These are phyloP conservation scores for Neoniphon sammara DNA, from an alignment of 2,797 vertebrate species.

Conservation along the genomic window DNA sequence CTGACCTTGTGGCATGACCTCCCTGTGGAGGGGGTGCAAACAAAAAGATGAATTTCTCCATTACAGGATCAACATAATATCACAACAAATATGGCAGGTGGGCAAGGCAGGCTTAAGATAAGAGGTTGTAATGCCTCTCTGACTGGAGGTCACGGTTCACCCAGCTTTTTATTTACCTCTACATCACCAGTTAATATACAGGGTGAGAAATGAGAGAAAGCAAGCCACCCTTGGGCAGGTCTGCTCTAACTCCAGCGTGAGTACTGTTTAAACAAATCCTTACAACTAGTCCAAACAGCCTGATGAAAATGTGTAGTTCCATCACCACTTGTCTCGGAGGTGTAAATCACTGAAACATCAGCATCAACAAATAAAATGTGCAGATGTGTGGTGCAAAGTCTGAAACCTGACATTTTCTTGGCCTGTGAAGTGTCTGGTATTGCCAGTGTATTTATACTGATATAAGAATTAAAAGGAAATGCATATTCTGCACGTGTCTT, in stretches of 20 bases:
- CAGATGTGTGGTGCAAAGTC: background rate
- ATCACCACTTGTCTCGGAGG: conserved; percentile 42
- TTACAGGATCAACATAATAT: conserved; percentile 17
- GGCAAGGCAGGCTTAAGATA: background rate
- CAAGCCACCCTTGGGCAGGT: conserved; percentile 62
- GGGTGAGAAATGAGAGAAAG: conserved; percentile 53
- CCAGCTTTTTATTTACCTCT: conserved; percentile 46
- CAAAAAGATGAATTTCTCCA: conserved; percentile 53
- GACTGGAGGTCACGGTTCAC: conserved; percentile 35
- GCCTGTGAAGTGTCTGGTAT: background rate
- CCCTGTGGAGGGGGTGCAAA: conserved; percentile 25
- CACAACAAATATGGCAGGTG: background rate
- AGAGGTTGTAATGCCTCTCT: conserved; percentile 6
- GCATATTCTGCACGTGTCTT: conserved; percentile 26
- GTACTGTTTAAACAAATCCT: conserved; percentile 74
- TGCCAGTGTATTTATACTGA: background rate
- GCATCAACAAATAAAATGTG: conserved; percentile 27
- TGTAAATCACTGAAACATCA: conserved; percentile 49
- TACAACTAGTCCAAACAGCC: conserved; percentile 71
- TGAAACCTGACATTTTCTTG: background rate
- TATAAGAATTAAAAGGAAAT: too few species aligned
- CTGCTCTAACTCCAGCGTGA: conserved; percentile 67
- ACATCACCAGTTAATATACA: conserved; percentile 30
- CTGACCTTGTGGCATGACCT: background rate
- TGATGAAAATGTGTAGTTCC: conserved; percentile 53